A percentile compares a stretch with the other conserved stretches of the same genome.
phyloP scores from a whole-genome alignment of 2,113 vertebrate species.

The Narcine bancroftii region DNA sequence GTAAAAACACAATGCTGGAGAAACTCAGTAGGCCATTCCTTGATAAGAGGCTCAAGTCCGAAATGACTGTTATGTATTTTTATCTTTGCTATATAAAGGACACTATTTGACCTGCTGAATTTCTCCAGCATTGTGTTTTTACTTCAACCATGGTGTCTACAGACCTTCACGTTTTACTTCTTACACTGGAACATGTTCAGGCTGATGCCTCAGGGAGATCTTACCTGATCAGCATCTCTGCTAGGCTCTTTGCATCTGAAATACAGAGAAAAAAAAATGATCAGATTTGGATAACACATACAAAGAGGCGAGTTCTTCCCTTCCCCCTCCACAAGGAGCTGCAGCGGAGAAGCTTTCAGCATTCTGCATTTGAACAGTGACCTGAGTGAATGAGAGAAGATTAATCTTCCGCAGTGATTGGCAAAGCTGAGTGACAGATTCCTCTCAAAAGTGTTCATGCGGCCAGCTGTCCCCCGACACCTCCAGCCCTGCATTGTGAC shows the following conservation, averaged over 20 bases:
- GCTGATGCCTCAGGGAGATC: background rate
- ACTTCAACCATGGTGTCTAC: too few species aligned
- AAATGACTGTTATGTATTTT: too few species aligned
- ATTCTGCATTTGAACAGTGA: background rate
- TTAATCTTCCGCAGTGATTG: background rate
- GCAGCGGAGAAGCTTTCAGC: background rate
- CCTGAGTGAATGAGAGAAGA: background rate
- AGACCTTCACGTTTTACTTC: too few species aligned
- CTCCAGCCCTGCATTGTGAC: background rate
- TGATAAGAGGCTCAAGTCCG: too few species aligned
- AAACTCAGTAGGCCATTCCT: too few species aligned
- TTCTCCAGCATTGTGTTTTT: too few species aligned
- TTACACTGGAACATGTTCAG: too few species aligned
- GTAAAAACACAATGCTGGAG: too few species aligned
- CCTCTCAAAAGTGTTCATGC: background rate
- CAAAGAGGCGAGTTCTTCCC: background rate
- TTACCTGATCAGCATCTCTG: constrained; percentile 97
- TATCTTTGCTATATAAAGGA: too few species aligned
- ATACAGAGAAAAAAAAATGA: constrained; percentile 5
- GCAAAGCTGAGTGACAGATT: background rate
- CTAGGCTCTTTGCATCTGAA: constrained; percentile 93
- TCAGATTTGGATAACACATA: background rate
- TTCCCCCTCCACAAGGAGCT: too few species aligned
- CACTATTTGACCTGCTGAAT: too few species aligned
- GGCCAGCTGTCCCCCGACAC: background rate